A percentile compares a stretch with the other conserved stretches of the same genome.
These are phyloP conservation scores for Fundulus diaphanus DNA, from an alignment of 2,797 vertebrate species.

Conservation along the genomic window DNA sequence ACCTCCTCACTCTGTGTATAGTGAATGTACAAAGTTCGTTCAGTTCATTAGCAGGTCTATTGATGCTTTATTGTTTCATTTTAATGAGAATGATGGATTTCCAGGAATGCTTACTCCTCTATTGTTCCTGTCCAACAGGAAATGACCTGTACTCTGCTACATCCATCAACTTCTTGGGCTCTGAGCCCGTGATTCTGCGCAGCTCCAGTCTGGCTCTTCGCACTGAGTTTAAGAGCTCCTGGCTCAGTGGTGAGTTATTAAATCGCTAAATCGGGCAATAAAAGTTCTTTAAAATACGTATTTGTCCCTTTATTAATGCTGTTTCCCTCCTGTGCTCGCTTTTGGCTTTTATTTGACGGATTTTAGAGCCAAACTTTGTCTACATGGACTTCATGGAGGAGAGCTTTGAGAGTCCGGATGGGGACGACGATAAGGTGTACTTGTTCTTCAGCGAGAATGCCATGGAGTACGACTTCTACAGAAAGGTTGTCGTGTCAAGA, in stretches of 20 bases:
- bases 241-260: constrained; percentile 81
- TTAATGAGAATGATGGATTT: constrained; percentile 45
- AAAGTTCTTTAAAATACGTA: neutral
- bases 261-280: neutral
- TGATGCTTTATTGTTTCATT: constrained; percentile 38
- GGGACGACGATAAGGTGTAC: constrained; percentile 85
- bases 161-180: constrained; percentile 86
- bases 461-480: constrained; percentile 86
- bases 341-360: constrained; percentile 7
- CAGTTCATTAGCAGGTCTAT: constrained; percentile 23
- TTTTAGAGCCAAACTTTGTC: constrained; percentile 85
- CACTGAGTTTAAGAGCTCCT: constrained; percentile 81
- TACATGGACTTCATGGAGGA: constrained; percentile 83
- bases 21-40: neutral
- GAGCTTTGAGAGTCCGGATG: constrained; percentile 69
- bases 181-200: constrained; percentile 81
- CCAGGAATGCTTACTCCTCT: constrained; percentile 46
- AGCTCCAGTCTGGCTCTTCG: constrained; percentile 74
- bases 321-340: neutral
- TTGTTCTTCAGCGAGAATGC: constrained; percentile 88
- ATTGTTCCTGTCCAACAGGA: constrained; percentile 74
- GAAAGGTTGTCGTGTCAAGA: constrained; percentile 81
- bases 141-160: constrained; percentile 86
- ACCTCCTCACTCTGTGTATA: constrained; percentile 3
- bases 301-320: neutral